Conservation (phyloP, 2,113 vertebrate genomes). For the Lichenostomus cassidix region DNA sequence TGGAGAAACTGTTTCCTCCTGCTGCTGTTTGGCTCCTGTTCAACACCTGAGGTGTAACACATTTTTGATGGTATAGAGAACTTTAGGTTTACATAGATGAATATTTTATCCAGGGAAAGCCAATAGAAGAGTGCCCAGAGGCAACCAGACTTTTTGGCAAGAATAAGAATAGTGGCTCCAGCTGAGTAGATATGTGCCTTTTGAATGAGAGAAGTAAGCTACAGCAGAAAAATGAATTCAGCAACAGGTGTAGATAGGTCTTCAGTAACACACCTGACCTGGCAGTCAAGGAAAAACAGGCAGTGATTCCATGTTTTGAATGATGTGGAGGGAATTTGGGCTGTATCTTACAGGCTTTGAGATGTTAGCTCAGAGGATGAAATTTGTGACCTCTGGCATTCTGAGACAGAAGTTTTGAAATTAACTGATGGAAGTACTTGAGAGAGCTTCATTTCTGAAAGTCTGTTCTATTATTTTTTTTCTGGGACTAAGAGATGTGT, state of each 20-base stretch:
- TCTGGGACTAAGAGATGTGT: background rate
- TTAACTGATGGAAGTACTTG: background rate
- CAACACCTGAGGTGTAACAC: background rate
- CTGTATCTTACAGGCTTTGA: background rate
- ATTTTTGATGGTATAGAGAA: background rate
- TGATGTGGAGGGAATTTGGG: background rate
- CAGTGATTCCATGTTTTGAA: background rate
- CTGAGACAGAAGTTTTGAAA: background rate
- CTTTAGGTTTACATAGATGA: background rate
- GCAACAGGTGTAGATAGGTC: background rate
- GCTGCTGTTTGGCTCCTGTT: background rate
- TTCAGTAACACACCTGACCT: background rate
- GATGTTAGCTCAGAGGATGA: background rate
- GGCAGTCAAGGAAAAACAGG: background rate
- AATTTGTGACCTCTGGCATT: background rate
- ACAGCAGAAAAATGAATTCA: background rate
- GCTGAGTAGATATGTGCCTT: background rate
- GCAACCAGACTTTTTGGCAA: background rate
- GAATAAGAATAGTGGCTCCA: background rate
- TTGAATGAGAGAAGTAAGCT: background rate
- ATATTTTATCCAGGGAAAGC: background rate
- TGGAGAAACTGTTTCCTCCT: background rate
- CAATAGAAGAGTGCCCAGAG: background rate
- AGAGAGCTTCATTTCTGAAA: background rate
- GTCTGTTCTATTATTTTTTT: background rate